Conservation (phyloP, 1,140 invertebrate genomes). For the Drosophila athabasca region DNA sequence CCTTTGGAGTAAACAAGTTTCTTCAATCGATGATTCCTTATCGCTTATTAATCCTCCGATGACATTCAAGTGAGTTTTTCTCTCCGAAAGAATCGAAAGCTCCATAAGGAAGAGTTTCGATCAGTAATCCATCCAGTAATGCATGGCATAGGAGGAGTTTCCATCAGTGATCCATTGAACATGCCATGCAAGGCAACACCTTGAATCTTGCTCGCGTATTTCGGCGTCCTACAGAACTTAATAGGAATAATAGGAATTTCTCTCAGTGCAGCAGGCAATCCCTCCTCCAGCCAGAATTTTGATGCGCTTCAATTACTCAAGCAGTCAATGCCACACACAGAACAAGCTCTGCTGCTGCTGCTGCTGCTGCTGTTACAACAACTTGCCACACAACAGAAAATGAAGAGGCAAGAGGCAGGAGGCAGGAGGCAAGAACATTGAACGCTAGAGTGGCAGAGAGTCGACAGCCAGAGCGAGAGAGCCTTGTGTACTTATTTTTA, state of each 20-base stretch:
- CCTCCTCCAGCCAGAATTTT: slow-evolving; percentile 14
- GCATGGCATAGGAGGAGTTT: too few relatives aligned
- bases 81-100: too few relatives aligned
- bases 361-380: slow-evolving; percentile 15
- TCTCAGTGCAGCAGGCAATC: slow-evolving; percentile 18
- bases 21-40: too few relatives aligned
- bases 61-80: too few relatives aligned
- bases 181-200: too few relatives aligned
- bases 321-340: slow-evolving; percentile 63
- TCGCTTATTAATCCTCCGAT: too few relatives aligned
- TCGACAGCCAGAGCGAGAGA: slow-evolving; percentile 8
- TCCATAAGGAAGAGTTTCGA: too few relatives aligned
- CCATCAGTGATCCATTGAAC: too few relatives aligned
- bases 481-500: slow-evolving; percentile 74
- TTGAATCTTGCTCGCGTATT: too few relatives aligned
- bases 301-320: slow-evolving; percentile 71
- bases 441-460: slow-evolving; percentile 57
- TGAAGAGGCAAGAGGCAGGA: neutral
- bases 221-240: too few relatives aligned
- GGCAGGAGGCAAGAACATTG: slow-evolving; percentile 46
- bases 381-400: slow-evolving; percentile 3
- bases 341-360: slow-evolving; percentile 11
- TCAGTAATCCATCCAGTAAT: too few relatives aligned
- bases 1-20: too few relatives aligned
- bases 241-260: neutral